Evolutionary conservation across 2,797 vertebrate species (phyloP), one percentile per base, ranked within the genome.

Genomic region (Alcedo atthis): DNA sequence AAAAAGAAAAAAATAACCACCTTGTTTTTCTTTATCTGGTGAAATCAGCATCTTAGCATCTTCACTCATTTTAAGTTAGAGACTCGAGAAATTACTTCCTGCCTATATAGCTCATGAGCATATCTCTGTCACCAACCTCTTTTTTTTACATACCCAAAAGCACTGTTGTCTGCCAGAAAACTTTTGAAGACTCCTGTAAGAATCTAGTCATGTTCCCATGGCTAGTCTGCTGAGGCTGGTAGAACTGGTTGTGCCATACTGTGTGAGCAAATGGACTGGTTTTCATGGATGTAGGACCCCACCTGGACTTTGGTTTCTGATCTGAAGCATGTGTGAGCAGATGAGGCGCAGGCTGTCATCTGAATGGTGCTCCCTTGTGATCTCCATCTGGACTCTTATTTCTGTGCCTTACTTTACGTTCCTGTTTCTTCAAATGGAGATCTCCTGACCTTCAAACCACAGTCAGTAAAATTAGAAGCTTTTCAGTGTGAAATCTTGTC

Each of bases 121-220:
- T 46, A 9, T 61, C 17, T 83, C 32, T 89, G 76, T 87, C 77
- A 96, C 89, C 78, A 81, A 73, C 59, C 40, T 61, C 30, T 62
- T 62, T 42, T 40, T 40, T 62, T 81, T 25, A 46, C 35, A 5
- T 78, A 73, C 33, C 81, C 82, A 24, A 85, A 85, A 89, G 14
- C 40, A 42, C 28, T 57, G 51, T 68, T 74, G 62, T 32, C 73
- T 91, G 87, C 87, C 77, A 94, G 84, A 87, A 93, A 48, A 62
- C 7, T 80, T 90, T 35, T 68, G 79, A 49, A 74, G 62, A 48
- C 80, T 92, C 73, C 46, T 75, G 82, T 79, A 87, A 79, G 51
- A 74, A 82, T 62, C 49, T 63, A 43, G 70, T 90, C 24, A 61
- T 90, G 71, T 54, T 87, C 90, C 77, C 54, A 25, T 75, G 58